phyloP scores from a whole-genome alignment of 1,140 invertebrate genomes.

The Triops longicaudatus region DNA sequence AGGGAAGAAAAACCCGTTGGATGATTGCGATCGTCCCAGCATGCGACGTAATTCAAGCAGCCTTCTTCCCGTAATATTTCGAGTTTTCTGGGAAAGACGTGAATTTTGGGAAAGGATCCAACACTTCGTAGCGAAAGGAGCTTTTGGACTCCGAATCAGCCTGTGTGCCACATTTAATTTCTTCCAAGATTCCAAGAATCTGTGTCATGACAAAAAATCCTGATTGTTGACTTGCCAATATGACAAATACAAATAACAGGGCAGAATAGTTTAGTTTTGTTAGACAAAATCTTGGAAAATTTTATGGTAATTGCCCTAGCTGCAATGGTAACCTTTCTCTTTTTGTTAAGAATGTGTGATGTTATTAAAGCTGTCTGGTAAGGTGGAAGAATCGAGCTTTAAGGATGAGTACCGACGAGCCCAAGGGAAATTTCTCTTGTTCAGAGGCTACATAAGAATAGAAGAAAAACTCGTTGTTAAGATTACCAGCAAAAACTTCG shows the following conservation, averaged over 20 bases:
- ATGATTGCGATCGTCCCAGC: neutral
- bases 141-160: neutral
- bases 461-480: too few relatives aligned
- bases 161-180: neutral
- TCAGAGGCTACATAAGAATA: too few relatives aligned
- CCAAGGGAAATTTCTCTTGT: too few relatives aligned
- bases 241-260: neutral
- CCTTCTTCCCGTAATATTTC: neutral
- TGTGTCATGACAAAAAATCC: neutral
- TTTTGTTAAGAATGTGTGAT: too few relatives aligned
- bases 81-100: neutral
- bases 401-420: too few relatives aligned
- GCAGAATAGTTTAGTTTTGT: neutral
- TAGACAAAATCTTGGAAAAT: neutral
- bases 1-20: neutral
- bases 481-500: too few relatives aligned
- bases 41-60: neutral
- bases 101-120: neutral
- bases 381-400: too few relatives aligned
- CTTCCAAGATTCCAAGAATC: neutral
- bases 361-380: too few relatives aligned
- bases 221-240: neutral
- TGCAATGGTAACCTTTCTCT: too few relatives aligned
- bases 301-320: neutral
- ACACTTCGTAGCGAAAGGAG: neutral